Conservation (phyloP, 2,888 invertebrate genomes). For the Dascillus cervinus region DNA sequence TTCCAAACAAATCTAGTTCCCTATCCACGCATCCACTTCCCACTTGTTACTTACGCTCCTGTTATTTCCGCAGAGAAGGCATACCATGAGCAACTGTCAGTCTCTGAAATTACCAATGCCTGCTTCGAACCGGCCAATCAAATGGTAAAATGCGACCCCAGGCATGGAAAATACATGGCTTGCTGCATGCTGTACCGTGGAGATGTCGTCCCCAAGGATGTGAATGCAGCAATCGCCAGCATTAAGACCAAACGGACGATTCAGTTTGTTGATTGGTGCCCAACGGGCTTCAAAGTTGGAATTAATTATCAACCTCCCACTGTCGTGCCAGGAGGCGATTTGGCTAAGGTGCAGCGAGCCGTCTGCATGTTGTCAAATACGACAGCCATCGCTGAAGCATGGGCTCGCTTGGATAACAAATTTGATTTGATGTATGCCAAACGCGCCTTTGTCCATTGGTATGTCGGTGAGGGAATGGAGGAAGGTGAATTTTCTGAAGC, state of each 20-base stretch:
- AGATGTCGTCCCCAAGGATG: conserved; percentile 43
- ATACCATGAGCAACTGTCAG: conserved; percentile 48
- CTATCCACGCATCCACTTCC: no score
- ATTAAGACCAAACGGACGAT: conserved; percentile 49
- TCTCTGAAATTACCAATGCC: conserved; percentile 40
- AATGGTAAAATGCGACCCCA: conserved; percentile 91
- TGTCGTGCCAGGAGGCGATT: no score
- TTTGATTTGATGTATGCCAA: conserved; percentile 97
- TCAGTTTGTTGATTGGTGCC: no score
- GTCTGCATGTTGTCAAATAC: conserved; percentile 99
- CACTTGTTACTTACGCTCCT: conserved; percentile 49
- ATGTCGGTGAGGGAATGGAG: conserved; percentile 81
- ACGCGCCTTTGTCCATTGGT: conserved; percentile 96
- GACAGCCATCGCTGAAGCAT: no score
- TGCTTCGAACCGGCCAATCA: no score
- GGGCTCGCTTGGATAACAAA: conserved; percentile 94
- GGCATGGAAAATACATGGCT: conserved; percentile 79
- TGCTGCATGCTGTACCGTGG: conserved; percentile 51
- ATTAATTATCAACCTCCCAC: no score
- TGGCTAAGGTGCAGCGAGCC: conserved; percentile 91
- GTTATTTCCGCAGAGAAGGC: conserved; percentile 52
- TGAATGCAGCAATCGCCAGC: conserved; percentile 49
- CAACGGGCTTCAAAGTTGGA: no score
- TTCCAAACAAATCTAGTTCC: conserved; percentile 51
- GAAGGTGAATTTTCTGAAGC: conserved; percentile 84